These are phyloP conservation scores for Patella depressa DNA, from an alignment of 2,888 invertebrate genomes.

Conservation along the genomic window DNA sequence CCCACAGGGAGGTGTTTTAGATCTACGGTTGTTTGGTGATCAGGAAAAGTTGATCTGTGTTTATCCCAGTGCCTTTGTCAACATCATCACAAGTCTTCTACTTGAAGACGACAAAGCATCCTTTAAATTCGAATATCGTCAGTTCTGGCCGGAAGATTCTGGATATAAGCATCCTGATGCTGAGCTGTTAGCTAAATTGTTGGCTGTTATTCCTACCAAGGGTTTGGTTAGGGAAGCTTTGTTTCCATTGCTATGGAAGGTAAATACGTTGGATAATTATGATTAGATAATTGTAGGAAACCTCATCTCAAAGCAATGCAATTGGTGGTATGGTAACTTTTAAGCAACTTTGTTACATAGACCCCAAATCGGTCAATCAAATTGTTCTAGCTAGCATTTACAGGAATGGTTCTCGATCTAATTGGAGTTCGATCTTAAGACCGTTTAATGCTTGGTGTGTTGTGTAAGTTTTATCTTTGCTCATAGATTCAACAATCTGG, in stretches of 20 bases:
- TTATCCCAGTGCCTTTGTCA: slow-evolving; percentile 39
- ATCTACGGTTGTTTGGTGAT: neutral
- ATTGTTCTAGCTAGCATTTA: no score
- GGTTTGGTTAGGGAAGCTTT: slow-evolving; percentile 48
- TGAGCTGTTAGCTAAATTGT: slow-evolving; percentile 34
- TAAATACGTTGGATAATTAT: slow-evolving; percentile 15
- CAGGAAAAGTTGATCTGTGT: slow-evolving; percentile 38
- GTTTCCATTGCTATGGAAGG: slow-evolving; percentile 56
- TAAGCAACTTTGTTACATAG: no score
- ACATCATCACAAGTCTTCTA: slow-evolving; percentile 34
- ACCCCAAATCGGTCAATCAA: no score
- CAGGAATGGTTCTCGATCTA: no score
- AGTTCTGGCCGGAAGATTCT: slow-evolving; percentile 50
- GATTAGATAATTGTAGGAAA: no score
- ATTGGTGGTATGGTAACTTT: no score
- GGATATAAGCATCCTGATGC: slow-evolving; percentile 46
- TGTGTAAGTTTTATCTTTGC: no score
- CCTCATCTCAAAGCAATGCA: no score
- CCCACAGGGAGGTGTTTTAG: slow-evolving; percentile 1
- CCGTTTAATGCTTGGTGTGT: no score
- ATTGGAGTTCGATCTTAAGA: no score
- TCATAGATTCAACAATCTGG: no score
- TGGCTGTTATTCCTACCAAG: slow-evolving; percentile 43
- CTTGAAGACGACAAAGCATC: slow-evolving; percentile 41
- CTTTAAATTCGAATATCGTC: slow-evolving; percentile 44